A percentile compares a stretch with the other conserved stretches of the same genome.
These are phyloP conservation scores for Acanthosepion lycidas DNA, from an alignment of 2,888 invertebrate genomes.

Conservation along the genomic window DNA sequence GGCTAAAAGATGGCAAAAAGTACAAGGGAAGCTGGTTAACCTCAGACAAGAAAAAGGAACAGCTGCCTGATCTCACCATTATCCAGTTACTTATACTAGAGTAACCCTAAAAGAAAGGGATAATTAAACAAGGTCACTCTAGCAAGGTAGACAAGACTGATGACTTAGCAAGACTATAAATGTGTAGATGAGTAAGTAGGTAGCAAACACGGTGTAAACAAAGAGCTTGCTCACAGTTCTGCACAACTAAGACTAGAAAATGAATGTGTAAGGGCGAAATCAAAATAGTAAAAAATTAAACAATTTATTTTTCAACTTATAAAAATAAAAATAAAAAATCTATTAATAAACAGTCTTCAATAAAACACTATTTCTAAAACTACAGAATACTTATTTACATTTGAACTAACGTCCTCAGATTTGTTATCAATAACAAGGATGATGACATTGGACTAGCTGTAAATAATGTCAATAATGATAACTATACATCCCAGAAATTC, in stretches of 20 bases:
- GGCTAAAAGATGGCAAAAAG: slow-evolving; percentile 1
- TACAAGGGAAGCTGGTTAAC: slow-evolving; percentile 13
- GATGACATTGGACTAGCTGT: too few species aligned
- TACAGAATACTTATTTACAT: too few species aligned
- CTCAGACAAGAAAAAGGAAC: not conserved
- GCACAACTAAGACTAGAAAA: not conserved
- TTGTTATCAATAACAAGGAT: too few species aligned
- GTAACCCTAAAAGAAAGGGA: not conserved
- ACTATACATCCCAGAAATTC: too few species aligned
- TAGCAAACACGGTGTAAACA: not conserved
- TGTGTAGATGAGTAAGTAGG: too few species aligned
- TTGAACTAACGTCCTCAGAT: too few species aligned
- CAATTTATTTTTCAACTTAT: too few species aligned
- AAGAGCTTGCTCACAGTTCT: not conserved
- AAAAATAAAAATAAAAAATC: too few species aligned
- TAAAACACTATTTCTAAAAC: too few species aligned
- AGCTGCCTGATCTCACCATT: not conserved
- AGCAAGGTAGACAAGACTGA: slow-evolving; percentile 14
- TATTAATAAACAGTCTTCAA: too few species aligned
- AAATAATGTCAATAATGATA: too few species aligned
- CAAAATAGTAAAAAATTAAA: too few species aligned
- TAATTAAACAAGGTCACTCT: not conserved
- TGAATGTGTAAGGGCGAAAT: not conserved
- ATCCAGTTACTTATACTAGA: not conserved
- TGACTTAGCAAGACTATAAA: not conserved